These are phyloP conservation scores for Sarcoramphus papa DNA, from an alignment of 2,797 vertebrate genomes.

Conservation along the genomic window DNA sequence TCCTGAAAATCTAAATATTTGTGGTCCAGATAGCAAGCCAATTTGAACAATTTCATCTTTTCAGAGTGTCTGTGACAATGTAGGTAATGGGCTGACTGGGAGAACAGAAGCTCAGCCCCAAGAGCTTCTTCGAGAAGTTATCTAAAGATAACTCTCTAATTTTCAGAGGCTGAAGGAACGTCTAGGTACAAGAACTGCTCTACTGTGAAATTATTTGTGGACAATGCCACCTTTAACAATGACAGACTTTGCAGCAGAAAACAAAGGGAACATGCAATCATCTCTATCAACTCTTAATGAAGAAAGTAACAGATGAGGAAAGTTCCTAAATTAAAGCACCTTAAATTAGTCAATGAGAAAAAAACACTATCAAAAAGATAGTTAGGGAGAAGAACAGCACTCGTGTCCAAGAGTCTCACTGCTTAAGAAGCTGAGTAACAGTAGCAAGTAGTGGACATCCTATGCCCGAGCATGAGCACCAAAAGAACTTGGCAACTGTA, in stretches of 20 bases:
- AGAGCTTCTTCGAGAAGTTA: too few species aligned
- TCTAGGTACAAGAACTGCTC: not conserved
- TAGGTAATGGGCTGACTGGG: not conserved
- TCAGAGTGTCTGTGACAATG: not conserved
- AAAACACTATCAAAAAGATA: not conserved
- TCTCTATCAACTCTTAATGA: not conserved
- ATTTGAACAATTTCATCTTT: not conserved
- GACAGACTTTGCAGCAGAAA: not conserved
- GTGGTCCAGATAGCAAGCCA: not conserved
- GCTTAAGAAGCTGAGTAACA: not conserved
- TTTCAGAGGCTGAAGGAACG: not conserved
- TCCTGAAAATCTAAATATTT: not conserved
- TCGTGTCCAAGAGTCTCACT: not conserved
- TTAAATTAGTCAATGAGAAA: not conserved
- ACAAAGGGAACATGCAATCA: not conserved
- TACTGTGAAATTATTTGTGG: not conserved
- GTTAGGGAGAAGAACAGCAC: not conserved
- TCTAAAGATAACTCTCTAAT: not conserved
- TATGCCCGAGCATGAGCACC: not conserved
- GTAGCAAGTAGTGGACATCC: not conserved
- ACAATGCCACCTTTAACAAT: not conserved
- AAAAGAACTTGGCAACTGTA: not conserved
- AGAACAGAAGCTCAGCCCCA: not conserved
- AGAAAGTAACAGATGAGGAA: not conserved
- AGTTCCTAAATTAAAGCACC: not conserved